Percentiles rank a stretch among this genome's conserved stretches.
Conservation (phyloP, 2,888 invertebrate genomes). For the Melanargia galathea region DNA sequence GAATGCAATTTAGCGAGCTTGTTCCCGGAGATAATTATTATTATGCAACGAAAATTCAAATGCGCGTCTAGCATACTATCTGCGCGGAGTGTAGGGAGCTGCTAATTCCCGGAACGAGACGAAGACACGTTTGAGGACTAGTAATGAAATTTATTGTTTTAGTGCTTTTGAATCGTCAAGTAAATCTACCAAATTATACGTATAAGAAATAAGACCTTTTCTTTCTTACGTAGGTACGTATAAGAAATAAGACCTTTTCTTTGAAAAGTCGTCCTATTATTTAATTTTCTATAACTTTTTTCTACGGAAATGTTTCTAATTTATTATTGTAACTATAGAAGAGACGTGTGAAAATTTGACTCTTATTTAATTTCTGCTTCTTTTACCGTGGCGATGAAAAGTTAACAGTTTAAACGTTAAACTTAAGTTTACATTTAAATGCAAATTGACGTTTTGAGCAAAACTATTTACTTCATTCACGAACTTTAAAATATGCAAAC, state of each 20-base stretch:
- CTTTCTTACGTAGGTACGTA: no score
- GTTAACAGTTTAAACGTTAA: neutral
- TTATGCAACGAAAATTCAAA: slow-evolving; percentile 26
- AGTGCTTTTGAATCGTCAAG: neutral
- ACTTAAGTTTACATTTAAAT: neutral
- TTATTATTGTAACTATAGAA: no score
- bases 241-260: no score
- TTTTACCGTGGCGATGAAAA: neutral
- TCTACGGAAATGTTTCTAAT: no score
- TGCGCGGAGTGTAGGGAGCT: neutral
- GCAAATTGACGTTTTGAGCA: neutral
- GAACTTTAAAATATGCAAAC: neutral
- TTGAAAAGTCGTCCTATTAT: no score
- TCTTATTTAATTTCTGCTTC: neutral
- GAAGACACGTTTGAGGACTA: neutral
- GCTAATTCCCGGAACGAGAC: slow-evolving; percentile 7
- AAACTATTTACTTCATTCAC: neutral
- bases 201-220: no score
- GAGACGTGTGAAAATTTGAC: neutral
- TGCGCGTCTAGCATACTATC: slow-evolving; percentile 21
- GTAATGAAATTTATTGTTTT: neutral
- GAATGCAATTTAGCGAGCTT: slow-evolving; percentile 15
- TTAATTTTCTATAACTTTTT: no score
- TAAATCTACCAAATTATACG: no score
- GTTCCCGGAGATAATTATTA: slow-evolving; percentile 23